Evolutionary conservation across 2,113 vertebrate genomes (phyloP).

Genomic region (Ardeotis arabs): DNA sequence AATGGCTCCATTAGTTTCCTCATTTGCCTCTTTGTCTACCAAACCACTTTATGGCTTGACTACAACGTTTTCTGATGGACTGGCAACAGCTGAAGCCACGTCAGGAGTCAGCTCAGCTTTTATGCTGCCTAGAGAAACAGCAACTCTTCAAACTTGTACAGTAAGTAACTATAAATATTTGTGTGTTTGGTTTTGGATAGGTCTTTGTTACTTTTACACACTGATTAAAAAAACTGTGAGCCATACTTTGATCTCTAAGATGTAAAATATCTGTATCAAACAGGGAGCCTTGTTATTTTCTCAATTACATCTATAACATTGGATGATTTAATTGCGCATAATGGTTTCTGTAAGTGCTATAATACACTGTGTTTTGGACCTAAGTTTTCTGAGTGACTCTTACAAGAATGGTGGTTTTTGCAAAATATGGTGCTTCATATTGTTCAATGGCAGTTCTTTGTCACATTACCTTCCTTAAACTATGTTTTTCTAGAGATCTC

Average conservation of each 20-base stretch:
- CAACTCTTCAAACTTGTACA: conserved; percentile 54
- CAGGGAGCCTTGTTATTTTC: neutral
- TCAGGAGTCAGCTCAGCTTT: neutral
- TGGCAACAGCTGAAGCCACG: neutral
- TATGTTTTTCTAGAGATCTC: neutral
- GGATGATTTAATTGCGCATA: accelerated
- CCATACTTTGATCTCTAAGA: neutral
- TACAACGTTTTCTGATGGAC: conserved; percentile 10
- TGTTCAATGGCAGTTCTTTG: neutral
- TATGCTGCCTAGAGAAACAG: conserved; percentile 14
- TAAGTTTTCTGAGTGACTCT: neutral
- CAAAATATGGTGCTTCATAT: neutral
- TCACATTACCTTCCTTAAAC: accelerated
- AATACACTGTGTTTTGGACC: neutral
- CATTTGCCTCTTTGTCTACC: neutral
- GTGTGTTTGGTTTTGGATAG: neutral
- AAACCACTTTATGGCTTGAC: conserved; percentile 18
- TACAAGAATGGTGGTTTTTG: accelerated
- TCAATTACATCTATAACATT: neutral
- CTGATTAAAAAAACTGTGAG: neutral
- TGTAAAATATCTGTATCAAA: neutral
- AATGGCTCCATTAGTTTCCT: neutral
- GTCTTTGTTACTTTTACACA: neutral
- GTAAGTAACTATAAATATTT: conserved; percentile 64
- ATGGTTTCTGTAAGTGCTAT: neutral